Conservation (phyloP, 2,888 invertebrate species). For the Sphaerophoria rueppellii region DNA sequence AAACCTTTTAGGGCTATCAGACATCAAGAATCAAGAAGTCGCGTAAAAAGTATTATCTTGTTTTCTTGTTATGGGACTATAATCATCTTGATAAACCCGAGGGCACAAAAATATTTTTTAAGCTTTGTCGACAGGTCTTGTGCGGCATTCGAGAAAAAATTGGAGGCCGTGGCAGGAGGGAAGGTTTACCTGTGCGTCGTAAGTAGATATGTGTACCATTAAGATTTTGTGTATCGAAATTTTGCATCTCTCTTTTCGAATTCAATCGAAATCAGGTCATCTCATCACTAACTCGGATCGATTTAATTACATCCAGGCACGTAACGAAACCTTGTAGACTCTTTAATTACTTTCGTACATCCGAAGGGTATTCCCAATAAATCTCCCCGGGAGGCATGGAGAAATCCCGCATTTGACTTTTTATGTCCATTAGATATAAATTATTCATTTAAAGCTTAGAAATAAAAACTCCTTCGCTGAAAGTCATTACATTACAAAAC, state of each 20-base stretch:
- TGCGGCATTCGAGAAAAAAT: background rate
- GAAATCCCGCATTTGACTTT: too few species aligned
- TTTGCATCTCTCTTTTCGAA: background rate
- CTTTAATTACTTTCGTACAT: too few species aligned
- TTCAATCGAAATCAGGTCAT: too few species aligned
- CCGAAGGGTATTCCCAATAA: too few species aligned
- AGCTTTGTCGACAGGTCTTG: background rate
- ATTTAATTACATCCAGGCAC: too few species aligned
- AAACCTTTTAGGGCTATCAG: background rate
- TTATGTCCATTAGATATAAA: too few species aligned
- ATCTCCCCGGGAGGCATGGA: too few species aligned
- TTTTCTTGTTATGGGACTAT: slow-evolving; percentile 1
- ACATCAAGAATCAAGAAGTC: slow-evolving; percentile 11
- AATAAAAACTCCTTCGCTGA: too few species aligned
- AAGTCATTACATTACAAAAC: too few species aligned
- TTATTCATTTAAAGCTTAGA: too few species aligned
- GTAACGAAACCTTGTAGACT: too few species aligned
- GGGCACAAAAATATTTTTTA: slow-evolving; percentile 15
- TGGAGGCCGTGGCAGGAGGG: background rate
- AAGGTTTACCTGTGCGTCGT: background rate
- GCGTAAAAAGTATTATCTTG: slow-evolving; percentile 19
- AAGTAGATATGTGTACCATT: background rate
- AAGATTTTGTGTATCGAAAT: background rate
- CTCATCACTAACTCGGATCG: too few species aligned
- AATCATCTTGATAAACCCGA: slow-evolving; percentile 3